Percentiles rank a stretch among this genome's conserved stretches.
Conservation (phyloP, 2,888 invertebrate species). For the Dasypogon diadema region DNA sequence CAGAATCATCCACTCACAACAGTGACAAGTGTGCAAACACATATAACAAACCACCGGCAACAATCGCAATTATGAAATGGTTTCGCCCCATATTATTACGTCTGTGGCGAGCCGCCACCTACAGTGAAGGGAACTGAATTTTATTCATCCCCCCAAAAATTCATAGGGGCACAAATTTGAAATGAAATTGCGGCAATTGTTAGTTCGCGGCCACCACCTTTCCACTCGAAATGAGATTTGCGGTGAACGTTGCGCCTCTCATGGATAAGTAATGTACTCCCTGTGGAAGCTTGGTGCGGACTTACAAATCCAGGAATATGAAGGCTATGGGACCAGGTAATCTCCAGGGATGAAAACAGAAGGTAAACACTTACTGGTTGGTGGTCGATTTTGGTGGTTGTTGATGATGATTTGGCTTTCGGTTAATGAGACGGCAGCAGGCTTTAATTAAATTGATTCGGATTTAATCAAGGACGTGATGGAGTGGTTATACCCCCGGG, state of each 20-base stretch:
- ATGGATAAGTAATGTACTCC: not conserved
- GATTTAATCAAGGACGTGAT: conserved; percentile 22
- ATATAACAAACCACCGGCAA: conserved; percentile 18
- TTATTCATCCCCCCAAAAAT: not conserved
- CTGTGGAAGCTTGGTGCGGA: not conserved
- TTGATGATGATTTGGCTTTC: not conserved
- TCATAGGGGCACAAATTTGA: not conserved
- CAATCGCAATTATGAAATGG: conserved; percentile 12
- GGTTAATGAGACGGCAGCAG: not conserved
- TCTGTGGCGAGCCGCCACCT: no score
- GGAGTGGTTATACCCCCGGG: not conserved
- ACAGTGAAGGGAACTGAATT: no score
- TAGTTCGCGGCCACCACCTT: not conserved
- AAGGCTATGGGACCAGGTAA: no score
- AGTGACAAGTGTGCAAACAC: conserved; percentile 1
- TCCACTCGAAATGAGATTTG: not conserved
- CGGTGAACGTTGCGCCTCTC: not conserved
- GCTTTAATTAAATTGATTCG: conserved; percentile 28
- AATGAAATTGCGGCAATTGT: conserved; percentile 7
- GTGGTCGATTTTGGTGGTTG: not conserved
- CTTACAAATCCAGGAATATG: not conserved
- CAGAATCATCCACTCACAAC: not conserved
- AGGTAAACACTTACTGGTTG: not conserved
- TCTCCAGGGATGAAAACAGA: not conserved
- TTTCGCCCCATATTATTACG: no score